phyloP scores from a whole-genome alignment of 2,113 vertebrate genomes.

The Raja brachyura region DNA sequence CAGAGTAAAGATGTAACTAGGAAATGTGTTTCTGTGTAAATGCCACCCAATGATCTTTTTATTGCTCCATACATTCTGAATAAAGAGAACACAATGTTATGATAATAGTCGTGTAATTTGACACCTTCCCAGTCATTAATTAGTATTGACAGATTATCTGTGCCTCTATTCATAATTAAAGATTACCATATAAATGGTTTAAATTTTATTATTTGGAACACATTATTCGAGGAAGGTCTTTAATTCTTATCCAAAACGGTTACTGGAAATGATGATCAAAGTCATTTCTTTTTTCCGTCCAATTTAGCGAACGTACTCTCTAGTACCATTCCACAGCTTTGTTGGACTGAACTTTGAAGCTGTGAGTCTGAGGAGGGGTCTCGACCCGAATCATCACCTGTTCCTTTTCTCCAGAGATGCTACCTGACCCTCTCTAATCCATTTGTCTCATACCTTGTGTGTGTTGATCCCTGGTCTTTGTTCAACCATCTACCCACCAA shows the following conservation, averaged over 20 bases:
- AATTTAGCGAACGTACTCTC: too few relatives aligned
- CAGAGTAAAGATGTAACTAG: constrained; percentile 6
- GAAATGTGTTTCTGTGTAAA: not conserved
- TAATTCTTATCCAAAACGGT: not conserved
- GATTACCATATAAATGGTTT: not conserved
- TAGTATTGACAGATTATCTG: not conserved
- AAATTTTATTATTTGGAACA: not conserved
- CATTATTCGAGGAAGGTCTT: not conserved
- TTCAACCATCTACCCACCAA: too few relatives aligned
- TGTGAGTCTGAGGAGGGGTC: too few relatives aligned
- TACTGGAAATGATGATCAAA: not conserved
- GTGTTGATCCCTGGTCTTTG: too few relatives aligned
- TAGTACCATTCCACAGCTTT: not conserved
- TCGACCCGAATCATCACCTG: too few relatives aligned
- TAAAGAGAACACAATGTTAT: not conserved
- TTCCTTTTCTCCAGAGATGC: too few relatives aligned
- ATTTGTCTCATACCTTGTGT: too few relatives aligned
- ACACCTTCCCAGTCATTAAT: not conserved
- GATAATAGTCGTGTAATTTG: not conserved
- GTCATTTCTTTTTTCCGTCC: not conserved
- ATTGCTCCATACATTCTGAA: not conserved
- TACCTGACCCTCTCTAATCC: too few relatives aligned
- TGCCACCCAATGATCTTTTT: not conserved
- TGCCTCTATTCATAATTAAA: not conserved
- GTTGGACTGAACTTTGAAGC: not conserved